Evolutionary conservation across 2,888 invertebrate genomes (phyloP).

Genomic region (Altica lythri): DNA sequence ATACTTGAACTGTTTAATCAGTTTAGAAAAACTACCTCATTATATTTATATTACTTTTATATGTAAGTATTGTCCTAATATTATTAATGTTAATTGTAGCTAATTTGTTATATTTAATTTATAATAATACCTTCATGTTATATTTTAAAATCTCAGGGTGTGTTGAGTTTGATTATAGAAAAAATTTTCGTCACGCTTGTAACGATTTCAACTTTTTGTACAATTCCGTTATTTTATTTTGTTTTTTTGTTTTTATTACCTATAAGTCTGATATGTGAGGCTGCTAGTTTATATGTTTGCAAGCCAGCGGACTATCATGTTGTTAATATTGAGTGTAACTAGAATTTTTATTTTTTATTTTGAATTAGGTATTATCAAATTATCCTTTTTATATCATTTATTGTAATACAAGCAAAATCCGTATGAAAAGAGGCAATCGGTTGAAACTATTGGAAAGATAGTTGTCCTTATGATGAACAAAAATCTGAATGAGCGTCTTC

Average conservation of each 20-base stretch:
- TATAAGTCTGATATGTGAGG: slow-evolving; percentile 54
- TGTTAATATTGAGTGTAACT: slow-evolving; percentile 20
- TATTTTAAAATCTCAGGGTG: slow-evolving; percentile 50
- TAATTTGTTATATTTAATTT: slow-evolving; percentile 42
- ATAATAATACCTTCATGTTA: slow-evolving; percentile 34
- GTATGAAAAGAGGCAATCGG: no score
- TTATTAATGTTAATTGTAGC: slow-evolving; percentile 39
- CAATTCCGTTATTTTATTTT: slow-evolving; percentile 33
- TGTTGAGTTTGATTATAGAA: slow-evolving; percentile 42
- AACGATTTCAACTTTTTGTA: slow-evolving; percentile 20
- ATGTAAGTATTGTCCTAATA: slow-evolving; percentile 47
- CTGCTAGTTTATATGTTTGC: slow-evolving; percentile 53
- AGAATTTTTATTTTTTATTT: no score
- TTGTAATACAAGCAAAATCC: no score
- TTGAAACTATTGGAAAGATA: no score
- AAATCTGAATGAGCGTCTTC: no score
- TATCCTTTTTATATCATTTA: no score
- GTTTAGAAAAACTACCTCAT: slow-evolving; percentile 53
- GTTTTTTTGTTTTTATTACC: slow-evolving; percentile 42
- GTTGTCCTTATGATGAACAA: no score
- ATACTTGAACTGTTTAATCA: slow-evolving; percentile 45
- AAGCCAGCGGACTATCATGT: slow-evolving; percentile 47
- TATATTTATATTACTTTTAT: slow-evolving; percentile 43
- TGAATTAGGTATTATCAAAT: no score
- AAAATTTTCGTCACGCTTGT: slow-evolving; percentile 29